These are phyloP conservation scores for Rhopalosiphum maidis DNA, from an alignment of 1,140 invertebrate genomes.

Conservation along the genomic window DNA sequence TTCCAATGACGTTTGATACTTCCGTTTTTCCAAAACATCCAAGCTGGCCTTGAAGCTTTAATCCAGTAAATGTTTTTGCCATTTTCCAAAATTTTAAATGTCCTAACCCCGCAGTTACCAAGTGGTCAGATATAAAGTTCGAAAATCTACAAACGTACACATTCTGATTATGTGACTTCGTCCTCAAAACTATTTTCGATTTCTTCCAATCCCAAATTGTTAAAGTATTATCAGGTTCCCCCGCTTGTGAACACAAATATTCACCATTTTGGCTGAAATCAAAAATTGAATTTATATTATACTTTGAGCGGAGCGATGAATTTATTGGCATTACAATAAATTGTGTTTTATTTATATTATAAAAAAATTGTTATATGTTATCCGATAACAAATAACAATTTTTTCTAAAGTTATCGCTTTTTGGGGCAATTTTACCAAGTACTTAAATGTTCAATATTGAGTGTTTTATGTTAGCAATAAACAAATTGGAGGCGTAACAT, in stretches of 20 bases:
- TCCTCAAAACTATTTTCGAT: constrained; percentile 75
- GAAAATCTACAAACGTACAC: constrained; percentile 83
- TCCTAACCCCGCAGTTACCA: constrained; percentile 74
- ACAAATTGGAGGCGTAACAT: too few species aligned
- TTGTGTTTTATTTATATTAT: background rate
- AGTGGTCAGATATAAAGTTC: constrained; percentile 74
- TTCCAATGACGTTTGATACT: constrained; percentile 84
- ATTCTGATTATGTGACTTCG: constrained; percentile 80
- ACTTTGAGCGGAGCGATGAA: background rate
- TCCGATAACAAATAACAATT: too few species aligned
- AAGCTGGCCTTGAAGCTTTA: constrained; percentile 84
- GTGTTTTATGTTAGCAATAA: too few species aligned
- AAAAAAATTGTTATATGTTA: too few species aligned
- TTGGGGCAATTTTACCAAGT: too few species aligned
- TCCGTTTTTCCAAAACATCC: constrained; percentile 90
- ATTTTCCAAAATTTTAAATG: constrained; percentile 96
- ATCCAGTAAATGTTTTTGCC: constrained; percentile 84
- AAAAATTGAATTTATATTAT: background rate
- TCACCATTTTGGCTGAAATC: constrained; percentile 75
- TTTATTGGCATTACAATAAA: background rate
- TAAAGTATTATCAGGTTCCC: constrained; percentile 83
- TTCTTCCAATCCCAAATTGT: constrained; percentile 88
- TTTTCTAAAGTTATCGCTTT: too few species aligned
- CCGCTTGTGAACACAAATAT: constrained; percentile 81
- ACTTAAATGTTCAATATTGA: too few species aligned